These are phyloP conservation scores for Ischnura elegans DNA, from an alignment of 2,888 invertebrate species.

Conservation along the genomic window DNA sequence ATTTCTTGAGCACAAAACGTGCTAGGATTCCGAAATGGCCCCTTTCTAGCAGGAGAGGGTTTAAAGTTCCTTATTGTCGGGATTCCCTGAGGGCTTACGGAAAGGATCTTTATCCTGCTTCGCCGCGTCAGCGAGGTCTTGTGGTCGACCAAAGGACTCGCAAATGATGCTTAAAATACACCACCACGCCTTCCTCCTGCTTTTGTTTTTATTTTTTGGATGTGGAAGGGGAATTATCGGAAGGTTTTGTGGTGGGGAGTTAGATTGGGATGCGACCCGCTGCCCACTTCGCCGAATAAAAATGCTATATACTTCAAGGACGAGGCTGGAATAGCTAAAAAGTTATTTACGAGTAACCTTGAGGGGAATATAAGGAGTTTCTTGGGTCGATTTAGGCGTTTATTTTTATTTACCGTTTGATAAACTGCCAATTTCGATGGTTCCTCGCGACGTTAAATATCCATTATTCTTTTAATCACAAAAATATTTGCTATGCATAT, in stretches of 20 bases:
- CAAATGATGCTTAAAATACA: slow-evolving; percentile 48
- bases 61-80: slow-evolving; percentile 55
- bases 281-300: neutral
- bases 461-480: no score
- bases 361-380: neutral
- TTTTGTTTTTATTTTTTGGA: neutral
- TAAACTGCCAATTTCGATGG: no score
- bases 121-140: slow-evolving; percentile 22
- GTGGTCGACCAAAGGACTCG: slow-evolving; percentile 32
- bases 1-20: slow-evolving; percentile 34
- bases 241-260: neutral
- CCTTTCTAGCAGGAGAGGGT: neutral
- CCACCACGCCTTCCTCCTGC: neutral
- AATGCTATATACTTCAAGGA: neutral
- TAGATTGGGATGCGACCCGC: neutral
- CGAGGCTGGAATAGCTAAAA: neutral
- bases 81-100: slow-evolving; percentile 19
- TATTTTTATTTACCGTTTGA: no score
- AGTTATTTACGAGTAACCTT: neutral
- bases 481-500: no score
- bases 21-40: slow-evolving; percentile 30
- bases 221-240: slow-evolving; percentile 21
- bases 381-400: neutral
- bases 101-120: neutral
- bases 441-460: no score